A percentile compares a stretch with the other conserved stretches of the same genome.
Conservation (phyloP, 2,113 vertebrate species). For the Pelecanoides urinatrix region DNA sequence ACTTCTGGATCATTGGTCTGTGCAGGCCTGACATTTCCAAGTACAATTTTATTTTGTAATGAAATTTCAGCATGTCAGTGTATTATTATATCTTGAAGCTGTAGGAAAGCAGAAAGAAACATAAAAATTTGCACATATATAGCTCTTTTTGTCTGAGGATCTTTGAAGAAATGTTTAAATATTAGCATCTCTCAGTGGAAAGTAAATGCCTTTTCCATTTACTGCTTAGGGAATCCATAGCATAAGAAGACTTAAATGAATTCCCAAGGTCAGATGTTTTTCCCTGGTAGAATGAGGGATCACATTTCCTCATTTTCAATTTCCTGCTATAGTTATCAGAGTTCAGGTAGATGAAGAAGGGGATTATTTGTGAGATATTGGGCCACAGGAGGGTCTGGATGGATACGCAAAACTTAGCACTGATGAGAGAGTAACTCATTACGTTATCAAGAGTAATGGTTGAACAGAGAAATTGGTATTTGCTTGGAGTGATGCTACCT, state of each 20-base stretch:
- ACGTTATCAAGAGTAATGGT: background rate
- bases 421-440: background rate
- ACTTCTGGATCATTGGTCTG: background rate
- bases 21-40: constrained; percentile 22
- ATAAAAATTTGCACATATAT: constrained; percentile 24
- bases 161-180: background rate
- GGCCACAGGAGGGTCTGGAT: background rate
- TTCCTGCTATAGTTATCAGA: background rate
- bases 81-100: constrained; percentile 19
- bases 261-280: constrained; percentile 1
- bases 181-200: background rate
- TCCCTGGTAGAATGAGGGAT: background rate
- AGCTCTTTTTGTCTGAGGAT: constrained; percentile 13
- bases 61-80: background rate
- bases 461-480: background rate
- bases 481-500: background rate
- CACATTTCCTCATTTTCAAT: background rate
- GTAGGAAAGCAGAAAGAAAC: background rate
- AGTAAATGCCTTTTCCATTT: background rate
- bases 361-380: background rate
- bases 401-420: background rate
- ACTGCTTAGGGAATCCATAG: background rate
- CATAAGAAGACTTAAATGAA: background rate
- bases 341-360: background rate
- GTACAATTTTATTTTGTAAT: background rate